phyloP scores from a whole-genome alignment of 2,113 vertebrate species.

The Astur gentilis region DNA sequence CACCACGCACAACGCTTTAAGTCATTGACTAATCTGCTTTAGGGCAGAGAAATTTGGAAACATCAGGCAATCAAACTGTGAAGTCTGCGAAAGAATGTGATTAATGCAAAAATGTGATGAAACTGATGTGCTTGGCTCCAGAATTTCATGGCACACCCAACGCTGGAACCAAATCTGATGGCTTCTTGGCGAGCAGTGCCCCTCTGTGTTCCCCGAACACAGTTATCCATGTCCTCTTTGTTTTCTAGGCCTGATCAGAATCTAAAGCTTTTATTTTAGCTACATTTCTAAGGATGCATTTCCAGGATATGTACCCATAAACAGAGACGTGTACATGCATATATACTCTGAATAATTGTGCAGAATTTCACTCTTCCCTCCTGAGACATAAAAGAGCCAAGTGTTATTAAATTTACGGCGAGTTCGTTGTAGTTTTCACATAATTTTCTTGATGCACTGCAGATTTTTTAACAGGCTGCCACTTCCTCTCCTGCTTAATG shows the following conservation, averaged over 20 bases:
- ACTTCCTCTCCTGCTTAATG: neutral
- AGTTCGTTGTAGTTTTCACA: slow-evolving; percentile 29
- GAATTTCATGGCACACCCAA: slow-evolving; percentile 16
- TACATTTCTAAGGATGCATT: neutral
- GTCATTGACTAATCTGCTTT: slow-evolving; percentile 49
- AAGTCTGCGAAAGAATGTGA: slow-evolving; percentile 67
- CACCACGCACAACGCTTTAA: neutral
- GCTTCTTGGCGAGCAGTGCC: slow-evolving; percentile 29
- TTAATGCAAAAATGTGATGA: slow-evolving; percentile 62
- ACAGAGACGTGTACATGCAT: neutral
- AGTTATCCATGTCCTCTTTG: neutral
- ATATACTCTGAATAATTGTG: neutral
- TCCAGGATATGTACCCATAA: neutral
- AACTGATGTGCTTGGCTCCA: slow-evolving; percentile 60
- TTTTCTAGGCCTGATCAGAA: neutral
- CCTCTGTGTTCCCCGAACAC: neutral
- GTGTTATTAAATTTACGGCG: slow-evolving; percentile 42
- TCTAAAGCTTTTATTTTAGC: neutral
- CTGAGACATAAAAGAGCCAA: slow-evolving; percentile 20
- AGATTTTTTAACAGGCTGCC: slow-evolving; percentile 33
- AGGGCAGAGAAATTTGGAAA: slow-evolving; percentile 66
- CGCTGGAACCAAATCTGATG: slow-evolving; percentile 39
- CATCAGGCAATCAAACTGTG: slow-evolving; percentile 69
- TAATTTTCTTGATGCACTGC: slow-evolving; percentile 56
- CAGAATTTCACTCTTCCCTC: slow-evolving; percentile 11